A percentile compares a stretch with the other conserved stretches of the same genome.
Conservation (phyloP, 2,113 vertebrate genomes). For the Scolopax mira region DNA sequence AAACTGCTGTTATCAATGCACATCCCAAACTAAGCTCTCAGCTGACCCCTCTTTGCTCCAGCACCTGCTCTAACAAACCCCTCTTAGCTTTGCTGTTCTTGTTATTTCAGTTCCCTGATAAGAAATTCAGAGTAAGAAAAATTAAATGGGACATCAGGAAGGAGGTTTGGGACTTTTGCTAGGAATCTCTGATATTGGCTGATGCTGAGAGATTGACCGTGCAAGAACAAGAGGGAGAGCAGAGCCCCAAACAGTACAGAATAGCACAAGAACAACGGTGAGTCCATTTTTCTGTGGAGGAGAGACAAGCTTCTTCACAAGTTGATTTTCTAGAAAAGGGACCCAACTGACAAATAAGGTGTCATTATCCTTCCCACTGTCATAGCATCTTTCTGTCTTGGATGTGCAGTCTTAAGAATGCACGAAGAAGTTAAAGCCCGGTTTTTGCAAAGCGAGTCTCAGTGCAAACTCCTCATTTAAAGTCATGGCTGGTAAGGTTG, state of each 20-base stretch:
- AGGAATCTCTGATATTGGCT: background rate
- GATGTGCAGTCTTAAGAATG: background rate
- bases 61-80: background rate
- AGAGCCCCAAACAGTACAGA: background rate
- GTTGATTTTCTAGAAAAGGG: background rate
- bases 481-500: background rate
- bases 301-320: background rate
- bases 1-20: background rate
- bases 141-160: background rate
- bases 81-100: background rate
- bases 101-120: background rate
- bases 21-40: background rate
- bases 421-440: background rate
- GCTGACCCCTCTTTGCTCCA: background rate
- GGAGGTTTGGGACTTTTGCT: background rate
- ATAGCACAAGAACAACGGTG: background rate
- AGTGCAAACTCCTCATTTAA: background rate
- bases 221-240: background rate
- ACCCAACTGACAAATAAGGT: background rate
- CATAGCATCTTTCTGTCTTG: background rate
- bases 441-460: background rate
- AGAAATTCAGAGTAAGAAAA: background rate
- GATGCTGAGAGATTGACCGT: background rate
- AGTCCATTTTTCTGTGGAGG: background rate
- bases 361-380: background rate